Percentiles rank a stretch among this genome's conserved stretches.
Conservation (phyloP, 2,797 vertebrate genomes). For the Huso huso region DNA sequence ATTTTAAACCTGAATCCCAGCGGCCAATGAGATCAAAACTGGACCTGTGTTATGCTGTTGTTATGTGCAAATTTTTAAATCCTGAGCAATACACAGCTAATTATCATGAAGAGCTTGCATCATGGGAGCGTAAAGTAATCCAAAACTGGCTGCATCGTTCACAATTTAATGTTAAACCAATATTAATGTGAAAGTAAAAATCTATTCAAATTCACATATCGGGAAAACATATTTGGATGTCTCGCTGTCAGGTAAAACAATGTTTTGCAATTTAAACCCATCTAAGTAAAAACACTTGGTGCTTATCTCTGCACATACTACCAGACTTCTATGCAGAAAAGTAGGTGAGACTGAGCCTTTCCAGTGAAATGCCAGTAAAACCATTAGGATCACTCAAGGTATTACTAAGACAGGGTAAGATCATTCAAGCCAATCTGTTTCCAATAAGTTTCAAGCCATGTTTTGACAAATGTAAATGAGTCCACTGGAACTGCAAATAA, state of each 20-base stretch:
- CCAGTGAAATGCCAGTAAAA: conserved; percentile 38
- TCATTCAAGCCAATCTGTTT: neutral
- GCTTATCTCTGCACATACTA: conserved; percentile 45
- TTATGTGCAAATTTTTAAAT: too few relatives aligned
- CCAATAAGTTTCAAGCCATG: neutral
- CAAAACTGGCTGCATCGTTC: too few relatives aligned
- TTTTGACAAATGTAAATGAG: neutral
- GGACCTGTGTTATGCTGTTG: too few relatives aligned
- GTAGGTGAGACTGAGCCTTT: conserved; percentile 56
- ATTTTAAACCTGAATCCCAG: too few relatives aligned
- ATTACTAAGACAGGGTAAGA: too few relatives aligned
- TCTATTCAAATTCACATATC: neutral
- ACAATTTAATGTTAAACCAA: too few relatives aligned
- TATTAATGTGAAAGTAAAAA: too few relatives aligned
- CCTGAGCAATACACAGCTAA: too few relatives aligned
- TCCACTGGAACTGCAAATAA: neutral
- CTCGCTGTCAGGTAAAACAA: conserved; percentile 45
- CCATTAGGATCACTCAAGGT: neutral
- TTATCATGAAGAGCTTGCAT: too few relatives aligned
- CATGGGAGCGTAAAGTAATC: too few relatives aligned
- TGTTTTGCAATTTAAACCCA: conserved; percentile 42
- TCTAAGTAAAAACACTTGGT: conserved; percentile 42
- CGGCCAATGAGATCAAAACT: too few relatives aligned
- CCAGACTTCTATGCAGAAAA: conserved; percentile 40
- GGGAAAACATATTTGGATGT: conserved; percentile 30